Evolutionary conservation across 2,888 invertebrate genomes (phyloP).

Genomic region (Lasioglossum leucozonium): DNA sequence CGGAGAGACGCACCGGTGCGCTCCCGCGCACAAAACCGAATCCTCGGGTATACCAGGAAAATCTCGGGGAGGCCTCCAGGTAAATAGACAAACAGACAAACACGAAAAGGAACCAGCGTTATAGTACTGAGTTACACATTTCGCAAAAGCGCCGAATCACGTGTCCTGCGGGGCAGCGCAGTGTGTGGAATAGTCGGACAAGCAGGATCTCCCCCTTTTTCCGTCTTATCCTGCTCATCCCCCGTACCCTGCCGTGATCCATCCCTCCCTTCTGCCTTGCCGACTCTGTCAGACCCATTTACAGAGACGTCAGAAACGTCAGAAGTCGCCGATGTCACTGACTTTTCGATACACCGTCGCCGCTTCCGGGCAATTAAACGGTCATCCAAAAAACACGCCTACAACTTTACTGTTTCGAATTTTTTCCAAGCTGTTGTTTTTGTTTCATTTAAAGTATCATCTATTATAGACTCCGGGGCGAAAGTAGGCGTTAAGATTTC

Average conservation of each 20-base stretch:
- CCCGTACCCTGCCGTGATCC: conserved; percentile 27
- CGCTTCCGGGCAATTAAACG: conserved; percentile 1
- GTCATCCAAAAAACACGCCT: background rate
- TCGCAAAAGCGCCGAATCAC: conserved; percentile 60
- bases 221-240: conserved; percentile 54
- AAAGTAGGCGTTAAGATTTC: too few relatives aligned
- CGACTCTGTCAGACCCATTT: conserved; percentile 29
- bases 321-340: background rate
- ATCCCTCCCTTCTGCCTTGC: conserved; percentile 38
- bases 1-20: conserved; percentile 38
- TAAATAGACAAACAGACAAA: background rate
- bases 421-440: background rate
- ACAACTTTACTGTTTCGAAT: background rate
- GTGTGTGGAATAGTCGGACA: conserved; percentile 64
- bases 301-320: conserved; percentile 30
- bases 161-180: conserved; percentile 62
- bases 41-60: conserved; percentile 17
- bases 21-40: conserved; percentile 39
- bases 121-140: conserved; percentile 57
- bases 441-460: too few relatives aligned
- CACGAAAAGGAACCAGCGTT: conserved; percentile 18
- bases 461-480: too few relatives aligned
- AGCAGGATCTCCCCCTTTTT: conserved; percentile 63
- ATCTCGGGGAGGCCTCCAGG: conserved; percentile 20
- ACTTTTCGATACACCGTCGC: background rate